Percentiles rank a stretch among this genome's conserved stretches.
phyloP scores from a whole-genome alignment of 2,113 vertebrate species.

The Anhinga rufa region DNA sequence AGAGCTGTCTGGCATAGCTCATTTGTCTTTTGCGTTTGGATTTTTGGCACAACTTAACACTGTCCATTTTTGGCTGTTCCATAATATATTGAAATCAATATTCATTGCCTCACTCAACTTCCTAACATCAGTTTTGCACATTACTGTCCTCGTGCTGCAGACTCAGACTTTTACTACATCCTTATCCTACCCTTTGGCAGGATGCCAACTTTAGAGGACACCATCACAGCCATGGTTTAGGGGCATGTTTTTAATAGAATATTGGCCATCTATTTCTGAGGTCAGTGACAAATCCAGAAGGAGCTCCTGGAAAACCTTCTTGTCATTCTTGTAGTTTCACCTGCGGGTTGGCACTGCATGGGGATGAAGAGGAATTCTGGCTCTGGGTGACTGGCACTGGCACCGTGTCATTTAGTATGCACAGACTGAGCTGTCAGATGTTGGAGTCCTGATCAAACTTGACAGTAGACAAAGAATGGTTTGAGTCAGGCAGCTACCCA shows the following conservation, averaged over 20 bases:
- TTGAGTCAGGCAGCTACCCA: neutral
- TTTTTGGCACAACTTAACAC: neutral
- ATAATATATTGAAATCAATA: neutral
- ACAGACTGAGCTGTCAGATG: neutral
- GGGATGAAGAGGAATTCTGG: neutral
- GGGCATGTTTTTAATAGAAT: neutral
- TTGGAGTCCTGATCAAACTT: neutral
- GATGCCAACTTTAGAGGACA: neutral
- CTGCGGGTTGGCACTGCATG: neutral
- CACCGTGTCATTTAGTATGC: neutral
- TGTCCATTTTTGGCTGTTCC: neutral
- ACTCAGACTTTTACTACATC: neutral
- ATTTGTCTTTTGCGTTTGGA: neutral
- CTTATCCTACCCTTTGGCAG: neutral
- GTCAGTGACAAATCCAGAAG: neutral
- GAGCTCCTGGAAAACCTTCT: neutral
- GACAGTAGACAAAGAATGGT: neutral
- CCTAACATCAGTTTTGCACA: neutral
- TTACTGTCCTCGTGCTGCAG: neutral
- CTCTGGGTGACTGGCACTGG: neutral
- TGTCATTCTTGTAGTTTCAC: neutral
- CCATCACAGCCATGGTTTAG: neutral
- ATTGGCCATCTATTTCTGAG: neutral
- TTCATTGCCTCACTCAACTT: neutral
- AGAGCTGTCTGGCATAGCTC: neutral